These are phyloP conservation scores for Caenorhabditis elegans DNA, from an alignment of 1,140 invertebrate species.

Conservation along the genomic window DNA sequence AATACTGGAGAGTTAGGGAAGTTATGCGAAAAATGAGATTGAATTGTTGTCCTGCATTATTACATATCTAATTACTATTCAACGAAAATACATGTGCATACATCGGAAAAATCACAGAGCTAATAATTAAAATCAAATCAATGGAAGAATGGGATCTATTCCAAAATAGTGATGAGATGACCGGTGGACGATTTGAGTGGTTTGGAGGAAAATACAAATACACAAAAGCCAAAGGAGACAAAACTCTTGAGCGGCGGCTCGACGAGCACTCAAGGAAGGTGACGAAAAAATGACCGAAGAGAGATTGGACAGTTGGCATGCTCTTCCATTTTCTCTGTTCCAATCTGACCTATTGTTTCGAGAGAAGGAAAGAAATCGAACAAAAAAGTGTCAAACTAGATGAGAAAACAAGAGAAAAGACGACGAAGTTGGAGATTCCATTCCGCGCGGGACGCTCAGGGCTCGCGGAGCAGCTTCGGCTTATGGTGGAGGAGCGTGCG, in stretches of 20 bases:
- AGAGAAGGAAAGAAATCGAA: neutral
- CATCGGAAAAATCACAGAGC: neutral
- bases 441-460: conserved; percentile 57
- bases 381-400: conserved; percentile 30
- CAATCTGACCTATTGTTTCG: conserved; percentile 19
- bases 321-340: neutral
- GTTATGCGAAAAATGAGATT: no score
- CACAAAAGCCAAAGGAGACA: neutral
- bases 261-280: conserved; percentile 19
- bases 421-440: conserved; percentile 44
- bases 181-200: conserved; percentile 1
- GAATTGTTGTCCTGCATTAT: no score
- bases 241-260: conserved; percentile 25
- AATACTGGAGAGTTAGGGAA: no score
- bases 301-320: neutral
- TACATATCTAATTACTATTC: no score
- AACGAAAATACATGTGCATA: neutral
- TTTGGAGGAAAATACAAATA: conserved; percentile 3
- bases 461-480: conserved; percentile 50
- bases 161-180: neutral
- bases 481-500: conserved; percentile 28
- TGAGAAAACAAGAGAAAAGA: neutral
- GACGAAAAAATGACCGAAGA: conserved; percentile 22
- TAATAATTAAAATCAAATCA: no score
- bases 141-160: neutral